Evolutionary conservation across 2,888 invertebrate genomes (phyloP).

Genomic region (Philopedon plagiatum): DNA sequence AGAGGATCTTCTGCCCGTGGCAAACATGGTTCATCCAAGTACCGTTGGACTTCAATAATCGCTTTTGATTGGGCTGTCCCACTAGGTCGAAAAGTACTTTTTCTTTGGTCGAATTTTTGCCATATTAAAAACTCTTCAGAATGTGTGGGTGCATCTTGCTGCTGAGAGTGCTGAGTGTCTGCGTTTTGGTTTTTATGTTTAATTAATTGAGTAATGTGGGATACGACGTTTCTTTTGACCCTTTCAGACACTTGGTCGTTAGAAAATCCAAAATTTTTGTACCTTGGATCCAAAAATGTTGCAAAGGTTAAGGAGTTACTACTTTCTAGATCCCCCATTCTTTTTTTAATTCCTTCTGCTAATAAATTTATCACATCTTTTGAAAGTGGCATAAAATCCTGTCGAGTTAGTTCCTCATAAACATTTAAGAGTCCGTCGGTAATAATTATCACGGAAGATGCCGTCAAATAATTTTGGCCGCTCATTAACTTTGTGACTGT

Average conservation of each 20-base stretch:
- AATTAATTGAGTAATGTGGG: too few species aligned
- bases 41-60: constrained; percentile 50
- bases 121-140: constrained; percentile 2
- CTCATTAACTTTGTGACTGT: constrained; percentile 50
- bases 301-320: constrained; percentile 43
- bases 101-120: neutral
- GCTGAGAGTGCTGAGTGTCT: neutral
- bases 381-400: neutral
- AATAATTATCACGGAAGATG: constrained; percentile 30
- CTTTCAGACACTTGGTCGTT: constrained; percentile 7
- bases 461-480: constrained; percentile 52
- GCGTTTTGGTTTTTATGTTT: neutral
- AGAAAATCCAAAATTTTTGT: constrained; percentile 50
- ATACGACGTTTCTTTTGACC: neutral
- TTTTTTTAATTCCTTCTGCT: constrained; percentile 22
- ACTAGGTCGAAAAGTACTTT: neutral
- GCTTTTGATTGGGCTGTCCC: constrained; percentile 44
- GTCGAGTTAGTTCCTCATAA: constrained; percentile 23
- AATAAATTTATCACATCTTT: neutral
- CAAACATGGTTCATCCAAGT: constrained; percentile 46
- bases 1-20: constrained; percentile 41
- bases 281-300: constrained; percentile 54
- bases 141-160: neutral
- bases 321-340: constrained; percentile 51
- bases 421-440: neutral